Evolutionary conservation across 1,140 invertebrate species (phyloP).

Genomic region (Propsilocerus akamusi): DNA sequence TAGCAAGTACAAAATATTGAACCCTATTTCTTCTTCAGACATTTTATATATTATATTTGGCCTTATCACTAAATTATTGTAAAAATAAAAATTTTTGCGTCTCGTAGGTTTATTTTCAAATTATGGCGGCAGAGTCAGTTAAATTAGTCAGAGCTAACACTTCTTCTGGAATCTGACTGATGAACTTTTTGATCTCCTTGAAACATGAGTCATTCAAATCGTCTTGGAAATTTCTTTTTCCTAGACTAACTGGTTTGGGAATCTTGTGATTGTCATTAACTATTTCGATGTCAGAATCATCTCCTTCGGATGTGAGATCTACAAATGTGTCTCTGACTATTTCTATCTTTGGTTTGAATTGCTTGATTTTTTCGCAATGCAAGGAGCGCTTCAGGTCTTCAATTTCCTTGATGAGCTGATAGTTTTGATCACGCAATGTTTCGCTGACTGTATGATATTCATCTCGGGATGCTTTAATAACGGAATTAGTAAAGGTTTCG

Average conservation of each 20-base stretch:
- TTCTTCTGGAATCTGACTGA: neutral
- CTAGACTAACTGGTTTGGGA: neutral
- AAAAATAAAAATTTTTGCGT: neutral
- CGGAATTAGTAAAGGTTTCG: neutral
- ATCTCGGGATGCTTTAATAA: no score
- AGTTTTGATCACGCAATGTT: neutral
- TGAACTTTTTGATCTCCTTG: neutral
- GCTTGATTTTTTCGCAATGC: neutral
- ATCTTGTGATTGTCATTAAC: neutral
- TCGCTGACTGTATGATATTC: neutral
- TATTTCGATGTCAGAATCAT: neutral
- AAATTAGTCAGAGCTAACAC: neutral
- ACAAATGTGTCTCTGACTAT: neutral
- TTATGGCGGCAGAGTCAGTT: neutral
- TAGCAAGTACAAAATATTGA: conserved; percentile 47
- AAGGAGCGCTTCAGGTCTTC: neutral
- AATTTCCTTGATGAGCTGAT: neutral
- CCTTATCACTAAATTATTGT: neutral
- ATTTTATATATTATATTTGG: conserved; percentile 9
- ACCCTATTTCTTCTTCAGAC: conserved; percentile 28
- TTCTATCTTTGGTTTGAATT: neutral
- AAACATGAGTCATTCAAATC: neutral
- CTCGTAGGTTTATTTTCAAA: neutral
- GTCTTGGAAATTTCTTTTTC: neutral
- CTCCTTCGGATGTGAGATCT: neutral